These are phyloP conservation scores for Formica exsecta DNA, from an alignment of 1,140 invertebrate genomes.

Conservation along the genomic window DNA sequence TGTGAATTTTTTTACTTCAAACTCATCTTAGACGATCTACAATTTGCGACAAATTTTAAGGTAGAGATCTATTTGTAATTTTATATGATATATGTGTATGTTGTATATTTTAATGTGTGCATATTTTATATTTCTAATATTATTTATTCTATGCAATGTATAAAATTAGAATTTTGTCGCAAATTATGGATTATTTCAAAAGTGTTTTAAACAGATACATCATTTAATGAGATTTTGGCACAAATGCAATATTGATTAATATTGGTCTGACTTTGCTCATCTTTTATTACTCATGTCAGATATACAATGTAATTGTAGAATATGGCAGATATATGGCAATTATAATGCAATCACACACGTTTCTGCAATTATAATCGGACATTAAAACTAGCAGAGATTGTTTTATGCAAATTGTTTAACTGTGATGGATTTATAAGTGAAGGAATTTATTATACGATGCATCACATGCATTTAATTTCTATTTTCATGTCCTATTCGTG, in stretches of 20 bases:
- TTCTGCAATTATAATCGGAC: background rate
- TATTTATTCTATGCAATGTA: no score
- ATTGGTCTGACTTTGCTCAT: background rate
- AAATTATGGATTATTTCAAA: no score
- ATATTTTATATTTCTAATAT: background rate
- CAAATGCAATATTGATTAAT: background rate
- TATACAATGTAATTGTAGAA: background rate
- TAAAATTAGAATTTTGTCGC: background rate
- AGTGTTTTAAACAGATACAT: background rate
- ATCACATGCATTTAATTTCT: background rate
- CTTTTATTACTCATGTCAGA: background rate
- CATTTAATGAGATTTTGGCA: background rate
- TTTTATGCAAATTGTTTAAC: background rate
- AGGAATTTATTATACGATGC: background rate
- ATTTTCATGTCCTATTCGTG: conserved; percentile 13
- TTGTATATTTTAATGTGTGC: no score
- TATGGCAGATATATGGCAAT: background rate
- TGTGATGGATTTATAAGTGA: conserved; percentile 13
- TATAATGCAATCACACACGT: background rate
- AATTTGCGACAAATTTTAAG: no score
- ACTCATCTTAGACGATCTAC: no score
- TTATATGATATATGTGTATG: no score
- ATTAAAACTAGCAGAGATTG: background rate
- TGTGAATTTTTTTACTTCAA: no score
- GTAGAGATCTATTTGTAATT: no score